Base-by-base conservation (phyloP, 2,797 vertebrate species). In the Loriculus beryllinus region DNA sequence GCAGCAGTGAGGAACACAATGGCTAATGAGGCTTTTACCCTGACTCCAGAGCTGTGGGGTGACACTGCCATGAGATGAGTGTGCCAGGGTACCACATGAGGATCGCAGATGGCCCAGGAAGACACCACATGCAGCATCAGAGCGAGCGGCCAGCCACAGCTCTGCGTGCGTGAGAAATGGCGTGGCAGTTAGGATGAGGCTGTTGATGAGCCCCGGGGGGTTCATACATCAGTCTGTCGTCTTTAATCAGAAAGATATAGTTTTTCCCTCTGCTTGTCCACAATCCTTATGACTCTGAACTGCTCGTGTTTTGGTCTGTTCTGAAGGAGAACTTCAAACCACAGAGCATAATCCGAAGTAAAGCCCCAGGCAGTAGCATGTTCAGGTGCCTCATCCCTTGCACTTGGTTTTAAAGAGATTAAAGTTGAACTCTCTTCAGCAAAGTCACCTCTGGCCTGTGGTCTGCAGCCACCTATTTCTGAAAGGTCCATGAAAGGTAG, bases 321-420 rank as follows among this genome's bases (percentile, higher is more conserved):
- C n/a, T 1, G 2, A 86, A 68, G 26, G 90, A 86, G 49, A 86
- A 10, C n/a, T 90, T 69, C 3, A 2, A 86, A 75, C 57, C 19
- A 69, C 57, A 35, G 28, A 72, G 8, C 0, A 0, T 54, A 71
- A 76, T 26, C 40, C 70, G 69, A 76, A 12, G 70, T 69, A 90
- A 40, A 72, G 9, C 26, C 19, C 13, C 28, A 47, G 83, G 49
- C 51, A 74, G 11, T 9, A 51, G 14, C 51, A n/a, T 3, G 0
- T 65, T 75, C 48, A 51, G 63, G 69, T 72, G 72, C 39, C n/a
- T 57, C n/a, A 80, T 81, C 35, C 45, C 49, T 78, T 74, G 52
- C 33, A 39, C 14, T 87, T 25, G 5, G 45, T 81, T 92, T 86
- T 85, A 51, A 92, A 93, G 60, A 93, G n/a, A 59, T 63, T 51